Base-by-base conservation (phyloP, 2,113 vertebrate genomes). In the Orthonyx spaldingii region DNA sequence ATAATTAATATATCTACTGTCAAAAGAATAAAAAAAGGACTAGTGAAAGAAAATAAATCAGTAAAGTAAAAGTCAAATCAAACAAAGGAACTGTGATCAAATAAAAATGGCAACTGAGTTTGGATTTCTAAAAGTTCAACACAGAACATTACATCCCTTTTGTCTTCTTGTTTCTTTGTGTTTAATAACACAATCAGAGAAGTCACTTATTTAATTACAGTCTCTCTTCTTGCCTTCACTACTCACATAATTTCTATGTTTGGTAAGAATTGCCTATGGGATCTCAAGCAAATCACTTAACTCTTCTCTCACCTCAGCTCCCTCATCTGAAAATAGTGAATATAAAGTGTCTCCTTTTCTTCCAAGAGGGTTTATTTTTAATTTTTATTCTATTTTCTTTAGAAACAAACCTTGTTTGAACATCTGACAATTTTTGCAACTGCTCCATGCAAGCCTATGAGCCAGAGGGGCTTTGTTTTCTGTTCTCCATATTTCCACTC, bases 1-100 rank as follows among this genome's bases (percentile, higher is more conserved):
- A 96, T 97, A 92, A 96, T 94, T 97, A 91, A 97, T 97, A 84
- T 94, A 47, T 91, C 66, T 96, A 39, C 75, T 86, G 61, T 94
- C 37, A 94, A 75, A 91, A 76, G 42, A 66, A 63, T 70, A 77
- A 65, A 41, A 76, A 87, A 88, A 90, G 41, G 30, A 64, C 24
- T 56, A 71, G 50, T 49, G 32, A 91, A 90, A 87, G 57, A 82
- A 76, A 96, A 68, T 46, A 92, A 92, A 94, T 79, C 70, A 96
- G 66, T 76, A 81, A 96, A 91, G 68, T 80, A 95, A 84, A 93
- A 96, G 84, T 87, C 72, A 96, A 96, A 94, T 93, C 88, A 97
- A 96, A 97, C 81, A 96, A 95, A 86, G 82, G 57, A 92, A 86
- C 23, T 46, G 57, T 69, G 95, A 96, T 94, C 92, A 98, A 97